Evolutionary conservation across 2,888 invertebrate genomes (phyloP).

Genomic region (Cryptosula pallasiana): DNA sequence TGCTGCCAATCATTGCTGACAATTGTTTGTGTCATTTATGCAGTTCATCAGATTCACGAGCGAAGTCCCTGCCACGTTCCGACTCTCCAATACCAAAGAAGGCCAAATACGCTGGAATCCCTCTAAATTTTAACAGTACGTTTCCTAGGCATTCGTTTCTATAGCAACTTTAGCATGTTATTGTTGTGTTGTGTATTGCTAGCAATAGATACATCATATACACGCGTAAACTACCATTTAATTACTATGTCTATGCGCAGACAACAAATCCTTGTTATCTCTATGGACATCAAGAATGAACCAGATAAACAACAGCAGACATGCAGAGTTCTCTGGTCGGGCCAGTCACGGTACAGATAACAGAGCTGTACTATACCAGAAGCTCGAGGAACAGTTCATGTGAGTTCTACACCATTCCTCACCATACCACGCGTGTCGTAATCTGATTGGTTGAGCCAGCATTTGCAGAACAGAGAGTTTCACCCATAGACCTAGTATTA

Average conservation of each 20-base stretch:
- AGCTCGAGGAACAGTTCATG: slow-evolving; percentile 35
- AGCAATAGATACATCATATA: not conserved
- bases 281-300: slow-evolving; percentile 63
- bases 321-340: slow-evolving; percentile 63
- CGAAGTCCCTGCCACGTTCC: slow-evolving; percentile 24
- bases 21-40: too few species aligned
- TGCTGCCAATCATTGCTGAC: too few species aligned
- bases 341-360: slow-evolving; percentile 35
- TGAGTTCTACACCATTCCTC: not conserved
- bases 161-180: slow-evolving; percentile 13
- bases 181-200: not conserved
- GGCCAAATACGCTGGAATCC: slow-evolving; percentile 30
- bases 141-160: slow-evolving; percentile 16
- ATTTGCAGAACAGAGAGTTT: too few species aligned
- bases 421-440: too few species aligned
- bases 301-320: slow-evolving; percentile 54
- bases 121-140: not conserved
- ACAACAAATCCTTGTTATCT: slow-evolving; percentile 58
- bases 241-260: slow-evolving; percentile 27
- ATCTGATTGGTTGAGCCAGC: too few species aligned
- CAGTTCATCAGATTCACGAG: not conserved
- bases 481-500: too few species aligned
- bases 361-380: slow-evolving; percentile 40
- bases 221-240: not conserved
- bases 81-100: slow-evolving; percentile 43